Base-by-base conservation (phyloP, 2,113 vertebrate genomes). In the Alouatta palliata region DNA sequence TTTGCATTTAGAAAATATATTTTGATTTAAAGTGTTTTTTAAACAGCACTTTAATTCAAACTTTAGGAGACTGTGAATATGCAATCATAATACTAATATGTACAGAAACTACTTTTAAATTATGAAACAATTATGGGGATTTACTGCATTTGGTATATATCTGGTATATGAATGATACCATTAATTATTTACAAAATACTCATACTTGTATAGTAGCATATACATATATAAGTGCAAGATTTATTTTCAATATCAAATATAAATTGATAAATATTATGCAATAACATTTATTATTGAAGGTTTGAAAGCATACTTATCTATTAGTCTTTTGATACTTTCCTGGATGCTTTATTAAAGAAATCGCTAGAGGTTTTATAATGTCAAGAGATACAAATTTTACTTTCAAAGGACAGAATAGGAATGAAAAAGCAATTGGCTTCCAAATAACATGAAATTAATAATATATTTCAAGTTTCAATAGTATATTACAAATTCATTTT, bases 251-350 rank as follows among this genome's bases (percentile, higher is more conserved):
- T 77, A 56, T 76, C 23, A 88, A 79, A 87, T 85, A 32, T 2
- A 87, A 76, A 45, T 87, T 91, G 93, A 96, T 81, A 73, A 56
- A 96, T 52, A 45, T 68, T 80, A 79, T 92, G 0, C 21, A 82
- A 56, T 90, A 56, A 75, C 45, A 95, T 92, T 96, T n/a, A 58
- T 75, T 73, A 85, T 85, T 90, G 96, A 79, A 83, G 13, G 75
- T 91, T 95, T 83, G 5, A 89, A 96, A 96, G 71, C 20, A 85
- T 90, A 1, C 43, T 91, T 90, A 88, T 14, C 47, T 70, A n/a
- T 73, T 91, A 84, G 58, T 37, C 25, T 87, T 96, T 85, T 94
- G 37, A 71, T 54, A 49, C 2, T 58, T 5, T 1, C 2, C 19
- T 91, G 87, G 37, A 91, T 61, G 8, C 58, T 94, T 94, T 80